A percentile compares a stretch with the other conserved stretches of the same genome.
phyloP scores from a whole-genome alignment of 1,140 invertebrate species.

The Elymnias hypermnestra region DNA sequence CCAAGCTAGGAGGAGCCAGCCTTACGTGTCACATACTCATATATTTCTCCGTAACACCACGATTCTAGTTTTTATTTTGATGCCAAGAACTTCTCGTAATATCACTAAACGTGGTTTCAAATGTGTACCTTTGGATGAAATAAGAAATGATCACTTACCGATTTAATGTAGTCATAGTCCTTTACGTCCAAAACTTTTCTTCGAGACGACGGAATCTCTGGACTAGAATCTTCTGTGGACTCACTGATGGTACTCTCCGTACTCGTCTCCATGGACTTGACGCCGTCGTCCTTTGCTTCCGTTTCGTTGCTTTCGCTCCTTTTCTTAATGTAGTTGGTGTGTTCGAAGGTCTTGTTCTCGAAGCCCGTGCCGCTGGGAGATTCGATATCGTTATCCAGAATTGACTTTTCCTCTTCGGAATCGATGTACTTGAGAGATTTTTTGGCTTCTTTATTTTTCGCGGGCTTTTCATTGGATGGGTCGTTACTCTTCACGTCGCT shows the following conservation, averaged over 20 bases:
- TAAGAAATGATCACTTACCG: conserved; percentile 51
- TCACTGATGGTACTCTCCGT: conserved; percentile 64
- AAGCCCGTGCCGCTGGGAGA: conserved; percentile 67
- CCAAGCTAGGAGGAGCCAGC: too few relatives aligned
- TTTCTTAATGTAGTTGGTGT: conserved; percentile 68
- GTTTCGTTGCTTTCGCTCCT: conserved; percentile 47
- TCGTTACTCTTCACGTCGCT: conserved; percentile 31
- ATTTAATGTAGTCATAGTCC: conserved; percentile 58
- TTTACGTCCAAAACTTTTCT: conserved; percentile 47
- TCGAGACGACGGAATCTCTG: conserved; percentile 52
- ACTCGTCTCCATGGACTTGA: conserved; percentile 64
- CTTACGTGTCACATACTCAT: too few relatives aligned
- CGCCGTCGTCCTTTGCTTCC: conserved; percentile 41
- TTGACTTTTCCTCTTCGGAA: conserved; percentile 40
- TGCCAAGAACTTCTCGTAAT: conserved; percentile 14
- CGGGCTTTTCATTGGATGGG: conserved; percentile 30
- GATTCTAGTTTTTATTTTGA: conserved; percentile 15
- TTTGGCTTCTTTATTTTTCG: conserved; percentile 30
- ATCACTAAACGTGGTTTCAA: too few relatives aligned
- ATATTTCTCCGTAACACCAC: too few relatives aligned
- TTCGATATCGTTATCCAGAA: conserved; percentile 56
- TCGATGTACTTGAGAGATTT: conserved; percentile 59
- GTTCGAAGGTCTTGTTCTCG: conserved; percentile 74
- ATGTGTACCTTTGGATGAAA: conserved; percentile 4
- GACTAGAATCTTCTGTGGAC: conserved; percentile 57